Evolutionary conservation across 1,140 invertebrate species (phyloP), one percentile per base, ranked within the genome.

Genomic region (Bombus confusus): DNA sequence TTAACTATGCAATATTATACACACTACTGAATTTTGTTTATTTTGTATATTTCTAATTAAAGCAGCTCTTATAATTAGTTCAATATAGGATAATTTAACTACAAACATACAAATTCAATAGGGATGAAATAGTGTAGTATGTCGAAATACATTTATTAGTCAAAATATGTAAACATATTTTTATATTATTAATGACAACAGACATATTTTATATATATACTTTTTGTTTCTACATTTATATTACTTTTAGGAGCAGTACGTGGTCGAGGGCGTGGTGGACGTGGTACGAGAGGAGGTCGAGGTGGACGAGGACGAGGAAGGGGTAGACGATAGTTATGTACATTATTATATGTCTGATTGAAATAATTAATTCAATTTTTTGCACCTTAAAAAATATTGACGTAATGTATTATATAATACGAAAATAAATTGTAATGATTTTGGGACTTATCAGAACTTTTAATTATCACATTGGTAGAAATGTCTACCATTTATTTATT

Each of bases 251-350:
- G 95, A 87, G 95, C 95, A 52, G 95, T 95, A 59, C 92, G 95
- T 87, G 95, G 96, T 59, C 93, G 96, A 88, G 95, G 96, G 57
- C 95, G 96, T 88, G 95, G 96, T 91, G 95, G 96, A 94, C 95
- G 97, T 91, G 95, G 96, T 88, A 95, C 95, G 73, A 94, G 97
- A 92, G 96, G 96, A 89, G 96, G 97, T 87, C 95, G 96, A 85
- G 95, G 96, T 87, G 96, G 97, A 57, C 95, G 97, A 91, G 97
- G 97, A 80, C 94, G 96, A 95, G 96, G 96, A 74, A 93, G 96
- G 92, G 96, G 96, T 62, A 95, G 96, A 59, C 96, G 96, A 95
- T 96, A 96, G 92, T 93, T 83, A 41, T 28, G 73, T 47, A 88
- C 84, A 87, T 87, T 80, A 74, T 59, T 31, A 69, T 47, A 80